phyloP scores from a whole-genome alignment of 2,113 vertebrate species.

The Amphilophus citrinellus region DNA sequence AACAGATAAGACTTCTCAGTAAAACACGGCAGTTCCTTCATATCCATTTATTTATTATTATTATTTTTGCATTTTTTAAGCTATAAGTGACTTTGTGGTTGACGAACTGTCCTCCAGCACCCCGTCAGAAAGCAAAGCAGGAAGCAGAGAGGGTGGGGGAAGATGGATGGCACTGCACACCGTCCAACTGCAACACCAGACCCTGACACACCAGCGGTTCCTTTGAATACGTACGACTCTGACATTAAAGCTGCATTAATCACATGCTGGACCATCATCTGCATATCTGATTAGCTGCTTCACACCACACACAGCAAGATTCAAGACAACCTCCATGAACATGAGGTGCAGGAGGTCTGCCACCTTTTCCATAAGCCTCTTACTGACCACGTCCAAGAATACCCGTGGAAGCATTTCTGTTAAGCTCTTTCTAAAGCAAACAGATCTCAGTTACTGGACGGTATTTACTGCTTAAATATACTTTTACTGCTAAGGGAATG shows the following conservation, averaged over 20 bases:
- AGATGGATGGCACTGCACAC: not conserved
- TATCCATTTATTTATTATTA: not conserved
- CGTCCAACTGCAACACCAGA: constrained; percentile 8
- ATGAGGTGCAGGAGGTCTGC: not conserved
- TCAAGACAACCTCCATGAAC: not conserved
- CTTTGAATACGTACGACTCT: not conserved
- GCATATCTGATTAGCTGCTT: not conserved
- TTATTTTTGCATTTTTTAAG: not conserved
- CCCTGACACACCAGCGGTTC: not conserved
- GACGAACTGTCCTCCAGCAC: not conserved
- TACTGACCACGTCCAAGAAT: no score
- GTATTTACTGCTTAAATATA: not conserved
- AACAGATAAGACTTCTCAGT: not conserved
- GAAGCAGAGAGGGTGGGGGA: not conserved
- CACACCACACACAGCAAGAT: not conserved
- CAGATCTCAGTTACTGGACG: not conserved
- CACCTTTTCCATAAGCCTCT: no score
- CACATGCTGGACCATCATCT: not conserved
- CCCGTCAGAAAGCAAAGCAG: not conserved
- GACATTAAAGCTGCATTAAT: not conserved
- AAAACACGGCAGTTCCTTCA: not conserved
- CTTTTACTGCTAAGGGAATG: not conserved
- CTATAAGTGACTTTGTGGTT: not conserved
- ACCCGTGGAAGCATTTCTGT: not conserved
- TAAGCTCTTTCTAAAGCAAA: not conserved